Conservation (phyloP, 2,888 invertebrate genomes). For the Caenorhabditis uteleia region DNA sequence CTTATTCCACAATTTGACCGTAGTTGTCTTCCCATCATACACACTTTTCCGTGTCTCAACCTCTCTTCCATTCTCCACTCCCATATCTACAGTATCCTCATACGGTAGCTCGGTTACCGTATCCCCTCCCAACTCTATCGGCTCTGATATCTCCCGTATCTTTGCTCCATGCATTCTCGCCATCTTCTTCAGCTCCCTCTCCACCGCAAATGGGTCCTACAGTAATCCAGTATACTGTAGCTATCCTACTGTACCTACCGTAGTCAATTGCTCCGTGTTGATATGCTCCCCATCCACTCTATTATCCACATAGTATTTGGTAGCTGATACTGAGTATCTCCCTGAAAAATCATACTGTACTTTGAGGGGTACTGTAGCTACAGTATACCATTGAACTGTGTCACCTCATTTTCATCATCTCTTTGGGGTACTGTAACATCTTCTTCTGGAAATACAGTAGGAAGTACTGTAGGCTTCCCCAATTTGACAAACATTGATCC, state of each 20-base stretch:
- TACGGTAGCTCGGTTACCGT: slow-evolving; percentile 5
- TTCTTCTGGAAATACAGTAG: background rate
- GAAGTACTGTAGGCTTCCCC: too few relatives aligned
- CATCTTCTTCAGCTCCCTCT: slow-evolving; percentile 25
- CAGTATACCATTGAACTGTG: slow-evolving; percentile 23
- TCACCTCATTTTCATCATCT: slow-evolving; percentile 22
- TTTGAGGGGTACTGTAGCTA: background rate
- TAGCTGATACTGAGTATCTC: slow-evolving; percentile 29
- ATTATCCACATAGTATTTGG: slow-evolving; percentile 39
- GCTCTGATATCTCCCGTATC: slow-evolving; percentile 7
- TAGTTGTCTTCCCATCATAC: slow-evolving; percentile 9
- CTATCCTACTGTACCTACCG: slow-evolving; percentile 2
- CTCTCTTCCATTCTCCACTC: slow-evolving; percentile 7
- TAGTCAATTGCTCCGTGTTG: slow-evolving; percentile 21
- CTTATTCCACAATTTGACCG: slow-evolving; percentile 22
- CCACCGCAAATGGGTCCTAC: slow-evolving; percentile 31
- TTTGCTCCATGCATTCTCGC: slow-evolving; percentile 25
- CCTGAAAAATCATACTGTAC: slow-evolving; percentile 7
- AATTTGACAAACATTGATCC: background rate
- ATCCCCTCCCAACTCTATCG: slow-evolving; percentile 2
- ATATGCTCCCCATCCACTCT: slow-evolving; percentile 32
- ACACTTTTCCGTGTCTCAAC: slow-evolving; percentile 13
- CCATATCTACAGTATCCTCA: background rate
- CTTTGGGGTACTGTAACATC: background rate
- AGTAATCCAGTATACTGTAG: background rate